Base-by-base conservation (phyloP, 1,140 invertebrate genomes). In the Chymomyza costata region DNA sequence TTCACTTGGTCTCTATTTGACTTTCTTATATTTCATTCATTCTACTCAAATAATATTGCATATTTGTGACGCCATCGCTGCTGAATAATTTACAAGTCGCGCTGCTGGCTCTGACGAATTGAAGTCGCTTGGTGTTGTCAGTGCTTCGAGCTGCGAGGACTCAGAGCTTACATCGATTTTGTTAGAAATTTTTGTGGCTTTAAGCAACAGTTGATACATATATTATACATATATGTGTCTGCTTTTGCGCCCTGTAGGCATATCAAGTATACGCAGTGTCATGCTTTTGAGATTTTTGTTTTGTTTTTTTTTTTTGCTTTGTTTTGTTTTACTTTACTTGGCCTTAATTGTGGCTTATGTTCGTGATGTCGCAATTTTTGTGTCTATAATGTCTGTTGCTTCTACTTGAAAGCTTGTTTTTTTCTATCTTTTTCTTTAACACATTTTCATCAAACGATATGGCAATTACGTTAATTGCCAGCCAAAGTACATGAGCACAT, bases 31-130 rank as follows among this genome's bases (percentile, higher is more conserved):
- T 55, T 61, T 48, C n/a, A n/a, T n/a, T 39, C 30, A 47, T 44
- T 48, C 17, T 37, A 30, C 45, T 37, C 19, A 56, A 31, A 49
- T 50, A 39, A 64, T 57, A 65, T 76, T n/a, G n/a, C n/a, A n/a
- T n/a, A 47, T 43, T n/a, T n/a, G n/a, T n/a, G n/a, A n/a, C n/a
- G n/a, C 70, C 65, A 70, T 54, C 40, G 43, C 43, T 59, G 0
- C 15, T 45, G 65, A 70, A 74, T 74, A 78, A 74, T 78, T 74
- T 54, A 74, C 51, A 37, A 55, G 31, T 41, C n/a, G n/a, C n/a
- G n/a, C n/a, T n/a, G n/a, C n/a, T 78, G 59, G 40, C 64, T 43
- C 51, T 70, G 70, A 76, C 78, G 78, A 78, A 76, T 78, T 68
- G 51, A 78, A 63, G 57, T 63, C n/a, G 67, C 57, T 67, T 66